Percentiles rank a stretch among this genome's conserved stretches.
Evolutionary conservation across 2,113 vertebrate species (phyloP).

Genomic region (Gopherus flavomarginatus): DNA sequence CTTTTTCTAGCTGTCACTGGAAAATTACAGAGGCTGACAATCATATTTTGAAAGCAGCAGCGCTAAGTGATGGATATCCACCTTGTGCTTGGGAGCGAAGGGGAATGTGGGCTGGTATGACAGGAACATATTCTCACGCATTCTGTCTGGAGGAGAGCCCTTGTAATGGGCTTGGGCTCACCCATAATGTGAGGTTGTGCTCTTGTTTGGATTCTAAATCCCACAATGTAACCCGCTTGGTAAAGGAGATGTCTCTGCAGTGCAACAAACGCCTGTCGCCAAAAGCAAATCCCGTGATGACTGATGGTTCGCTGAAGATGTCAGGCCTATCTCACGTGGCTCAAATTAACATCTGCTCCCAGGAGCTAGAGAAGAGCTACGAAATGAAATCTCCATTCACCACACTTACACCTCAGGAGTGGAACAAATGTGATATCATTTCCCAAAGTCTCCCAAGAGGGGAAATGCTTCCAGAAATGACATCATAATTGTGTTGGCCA

Average conservation of each 20-base stretch:
- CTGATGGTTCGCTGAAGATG: neutral
- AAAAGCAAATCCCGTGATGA: neutral
- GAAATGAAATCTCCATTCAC: neutral
- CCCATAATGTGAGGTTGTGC: neutral
- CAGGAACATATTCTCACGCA: fast-evolving
- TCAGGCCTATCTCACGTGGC: fast-evolving
- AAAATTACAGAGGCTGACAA: slow-evolving; percentile 71
- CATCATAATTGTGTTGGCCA: neutral
- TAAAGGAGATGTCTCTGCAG: neutral
- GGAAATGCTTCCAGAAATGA: neutral
- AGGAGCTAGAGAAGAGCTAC: neutral
- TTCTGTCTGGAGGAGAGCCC: neutral
- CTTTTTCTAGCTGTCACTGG: slow-evolving; percentile 77
- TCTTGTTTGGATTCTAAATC: neutral
- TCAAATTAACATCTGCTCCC: neutral
- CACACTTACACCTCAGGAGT: neutral
- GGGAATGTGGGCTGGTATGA: fast-evolving
- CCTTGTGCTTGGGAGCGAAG: neutral
- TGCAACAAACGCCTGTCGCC: fast-evolving
- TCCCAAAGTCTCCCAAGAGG: neutral
- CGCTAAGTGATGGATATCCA: slow-evolving; percentile 84
- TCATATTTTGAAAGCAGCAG: slow-evolving; percentile 79
- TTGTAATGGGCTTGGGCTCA: neutral
- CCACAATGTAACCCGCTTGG: neutral
- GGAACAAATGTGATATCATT: neutral